Conservation (phyloP, 2,113 vertebrate genomes). For the Sialia sialis region DNA sequence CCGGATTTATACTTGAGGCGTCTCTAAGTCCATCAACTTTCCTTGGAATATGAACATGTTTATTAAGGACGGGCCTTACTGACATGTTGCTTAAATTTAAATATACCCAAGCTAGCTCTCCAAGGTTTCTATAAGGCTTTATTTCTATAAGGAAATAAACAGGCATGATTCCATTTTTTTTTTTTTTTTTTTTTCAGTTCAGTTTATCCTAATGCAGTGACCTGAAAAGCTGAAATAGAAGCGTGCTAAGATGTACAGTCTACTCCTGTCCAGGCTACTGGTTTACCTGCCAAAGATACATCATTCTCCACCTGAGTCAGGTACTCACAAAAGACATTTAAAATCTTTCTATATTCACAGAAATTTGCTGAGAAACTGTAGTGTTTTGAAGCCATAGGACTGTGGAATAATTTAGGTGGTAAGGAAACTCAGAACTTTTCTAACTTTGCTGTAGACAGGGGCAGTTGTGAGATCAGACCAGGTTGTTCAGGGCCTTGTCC, state of each 20-base stretch:
- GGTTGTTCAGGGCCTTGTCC: background rate
- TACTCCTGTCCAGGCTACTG: background rate
- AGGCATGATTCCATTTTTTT: fast-evolving
- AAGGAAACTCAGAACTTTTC: background rate
- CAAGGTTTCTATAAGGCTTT: background rate
- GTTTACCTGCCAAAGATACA: background rate
- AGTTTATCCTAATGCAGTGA: background rate
- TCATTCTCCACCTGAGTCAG: fast-evolving
- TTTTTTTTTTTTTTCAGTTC: background rate
- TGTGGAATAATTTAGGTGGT: background rate
- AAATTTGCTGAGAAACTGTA: background rate
- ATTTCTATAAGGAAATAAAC: background rate
- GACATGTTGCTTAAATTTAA: background rate
- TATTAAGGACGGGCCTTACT: background rate
- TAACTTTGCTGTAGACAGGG: background rate
- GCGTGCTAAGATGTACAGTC: background rate
- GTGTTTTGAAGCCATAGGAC: background rate
- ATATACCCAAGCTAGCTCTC: background rate
- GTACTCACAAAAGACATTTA: background rate
- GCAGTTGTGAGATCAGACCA: background rate
- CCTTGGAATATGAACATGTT: background rate
- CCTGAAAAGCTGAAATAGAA: background rate
- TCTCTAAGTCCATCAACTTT: background rate
- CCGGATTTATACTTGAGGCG: background rate
- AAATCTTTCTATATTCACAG: background rate